Evolutionary conservation across 1,140 invertebrate species (phyloP).

Genomic region (Drosophila bocki): DNA sequence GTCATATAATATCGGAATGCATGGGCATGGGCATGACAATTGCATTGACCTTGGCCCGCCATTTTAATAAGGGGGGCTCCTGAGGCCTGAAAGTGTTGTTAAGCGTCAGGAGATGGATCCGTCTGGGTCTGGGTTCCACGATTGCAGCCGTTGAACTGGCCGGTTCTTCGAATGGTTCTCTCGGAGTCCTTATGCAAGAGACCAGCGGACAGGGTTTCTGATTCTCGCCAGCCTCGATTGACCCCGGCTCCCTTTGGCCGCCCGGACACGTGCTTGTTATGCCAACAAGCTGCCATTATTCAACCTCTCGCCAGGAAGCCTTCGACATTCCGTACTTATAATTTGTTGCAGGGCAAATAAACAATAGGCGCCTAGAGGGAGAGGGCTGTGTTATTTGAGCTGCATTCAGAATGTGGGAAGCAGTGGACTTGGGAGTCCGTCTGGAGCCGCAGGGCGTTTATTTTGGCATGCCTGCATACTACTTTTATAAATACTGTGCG

Average conservation of each 20-base stretch:
- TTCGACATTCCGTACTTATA: slow-evolving; percentile 74
- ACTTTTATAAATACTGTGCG: slow-evolving; percentile 75
- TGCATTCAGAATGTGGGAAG: slow-evolving; percentile 15
- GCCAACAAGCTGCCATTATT: slow-evolving; percentile 69
- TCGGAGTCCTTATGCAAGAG: slow-evolving; percentile 31
- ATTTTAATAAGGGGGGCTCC: slow-evolving; percentile 9
- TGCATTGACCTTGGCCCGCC: slow-evolving; percentile 57
- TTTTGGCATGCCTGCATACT: slow-evolving; percentile 63
- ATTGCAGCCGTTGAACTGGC: slow-evolving; percentile 57
- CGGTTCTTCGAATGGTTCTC: background rate
- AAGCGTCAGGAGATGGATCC: slow-evolving; percentile 9
- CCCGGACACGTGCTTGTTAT: slow-evolving; percentile 64
- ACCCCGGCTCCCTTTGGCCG: background rate
- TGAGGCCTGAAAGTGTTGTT: background rate
- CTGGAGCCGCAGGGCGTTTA: slow-evolving; percentile 52
- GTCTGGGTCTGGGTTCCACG: slow-evolving; percentile 40
- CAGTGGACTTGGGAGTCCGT: slow-evolving; percentile 29
- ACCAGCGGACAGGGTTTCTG: slow-evolving; percentile 1
- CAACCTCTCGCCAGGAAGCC: slow-evolving; percentile 56
- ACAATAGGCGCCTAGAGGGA: slow-evolving; percentile 43
- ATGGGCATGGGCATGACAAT: slow-evolving; percentile 38
- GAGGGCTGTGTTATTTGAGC: slow-evolving; percentile 23
- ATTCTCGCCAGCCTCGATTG: slow-evolving; percentile 20
- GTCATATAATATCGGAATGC: slow-evolving; percentile 37
- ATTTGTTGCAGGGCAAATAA: slow-evolving; percentile 76